Percentiles rank a stretch among this genome's conserved stretches.
These are phyloP conservation scores for Spialia ferax DNA, from an alignment of 2,888 invertebrate species.

Conservation along the genomic window DNA sequence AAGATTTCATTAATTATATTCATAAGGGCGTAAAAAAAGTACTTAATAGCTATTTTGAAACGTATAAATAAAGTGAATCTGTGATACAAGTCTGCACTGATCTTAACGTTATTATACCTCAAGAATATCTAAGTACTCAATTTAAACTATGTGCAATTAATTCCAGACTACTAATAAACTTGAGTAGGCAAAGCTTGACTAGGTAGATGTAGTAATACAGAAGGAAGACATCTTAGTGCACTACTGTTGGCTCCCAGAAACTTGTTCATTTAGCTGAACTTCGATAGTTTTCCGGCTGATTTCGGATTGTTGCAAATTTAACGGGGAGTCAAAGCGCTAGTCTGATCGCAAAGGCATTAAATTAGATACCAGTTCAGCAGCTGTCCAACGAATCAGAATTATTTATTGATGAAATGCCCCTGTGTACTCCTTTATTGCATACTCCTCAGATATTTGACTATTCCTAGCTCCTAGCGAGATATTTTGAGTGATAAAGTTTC, in stretches of 20 bases:
- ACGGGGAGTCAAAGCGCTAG: conserved; percentile 68
- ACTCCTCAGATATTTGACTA: conserved; percentile 5
- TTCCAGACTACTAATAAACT: conserved; percentile 2
- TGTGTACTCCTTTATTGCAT: conserved; percentile 25
- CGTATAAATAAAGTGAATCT: no score
- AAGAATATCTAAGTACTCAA: not conserved
- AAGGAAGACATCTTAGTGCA: conserved; percentile 57
- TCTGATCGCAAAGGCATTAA: conserved; percentile 68
- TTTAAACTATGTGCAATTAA: conserved; percentile 10
- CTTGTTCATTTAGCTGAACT: conserved; percentile 68
- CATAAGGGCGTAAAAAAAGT: no score
- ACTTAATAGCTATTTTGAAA: no score
- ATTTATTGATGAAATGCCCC: conserved; percentile 40
- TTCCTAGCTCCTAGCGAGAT: not conserved
- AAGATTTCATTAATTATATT: no score
- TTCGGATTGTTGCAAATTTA: conserved; percentile 77
- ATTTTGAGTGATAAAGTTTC: not conserved
- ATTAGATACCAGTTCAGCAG: conserved; percentile 61
- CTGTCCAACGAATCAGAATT: conserved; percentile 48
- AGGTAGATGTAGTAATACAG: conserved; percentile 25
- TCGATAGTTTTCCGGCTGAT: conserved; percentile 77
- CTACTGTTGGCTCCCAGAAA: conserved; percentile 61
- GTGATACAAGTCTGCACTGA: no score
- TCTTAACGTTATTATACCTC: no score
- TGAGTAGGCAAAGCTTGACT: conserved; percentile 5